Percentiles rank a stretch among this genome's conserved stretches.
Conservation (phyloP, 2,797 vertebrate species). For the Epinephelus coioides region DNA sequence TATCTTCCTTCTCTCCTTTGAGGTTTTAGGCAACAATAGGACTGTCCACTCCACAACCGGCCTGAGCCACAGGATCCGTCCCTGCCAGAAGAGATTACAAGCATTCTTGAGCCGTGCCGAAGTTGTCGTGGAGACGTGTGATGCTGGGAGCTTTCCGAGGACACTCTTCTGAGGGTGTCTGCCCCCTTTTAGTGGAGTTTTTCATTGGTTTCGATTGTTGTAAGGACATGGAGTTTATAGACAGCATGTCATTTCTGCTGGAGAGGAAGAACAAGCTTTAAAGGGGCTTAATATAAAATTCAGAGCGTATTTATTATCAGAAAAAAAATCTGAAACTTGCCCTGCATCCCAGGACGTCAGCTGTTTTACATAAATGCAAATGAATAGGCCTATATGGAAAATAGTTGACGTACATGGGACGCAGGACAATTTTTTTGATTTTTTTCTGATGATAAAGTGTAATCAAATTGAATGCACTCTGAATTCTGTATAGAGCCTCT, state of each 20-base stretch:
- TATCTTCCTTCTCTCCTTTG: slow-evolving; percentile 83
- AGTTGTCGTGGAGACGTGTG: slow-evolving; percentile 86
- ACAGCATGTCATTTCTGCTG: neutral
- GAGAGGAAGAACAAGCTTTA: neutral
- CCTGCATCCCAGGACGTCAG: too few relatives aligned
- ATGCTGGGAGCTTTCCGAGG: slow-evolving; percentile 42
- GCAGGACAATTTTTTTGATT: too few relatives aligned
- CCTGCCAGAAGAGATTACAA: slow-evolving; percentile 88
- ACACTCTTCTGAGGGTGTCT: slow-evolving; percentile 23
- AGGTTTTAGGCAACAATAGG: slow-evolving; percentile 88
- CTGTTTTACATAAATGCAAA: too few relatives aligned
- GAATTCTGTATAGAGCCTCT: too few relatives aligned
- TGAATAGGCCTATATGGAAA: too few relatives aligned
- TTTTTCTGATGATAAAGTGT: too few relatives aligned
- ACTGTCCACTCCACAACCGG: slow-evolving; percentile 86
- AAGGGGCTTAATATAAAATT: too few relatives aligned
- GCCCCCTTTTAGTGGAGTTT: slow-evolving; percentile 13
- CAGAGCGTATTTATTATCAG: too few relatives aligned
- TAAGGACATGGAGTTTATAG: neutral
- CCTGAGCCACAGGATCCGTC: slow-evolving; percentile 81
- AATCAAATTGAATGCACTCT: too few relatives aligned
- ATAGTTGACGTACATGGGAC: too few relatives aligned
- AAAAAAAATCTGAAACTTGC: too few relatives aligned
- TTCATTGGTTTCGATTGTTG: slow-evolving; percentile 1
- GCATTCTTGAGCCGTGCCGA: slow-evolving; percentile 85